Base-by-base conservation (phyloP, 2,797 vertebrate species). In the Typhlichthys eigenmanni region DNA sequence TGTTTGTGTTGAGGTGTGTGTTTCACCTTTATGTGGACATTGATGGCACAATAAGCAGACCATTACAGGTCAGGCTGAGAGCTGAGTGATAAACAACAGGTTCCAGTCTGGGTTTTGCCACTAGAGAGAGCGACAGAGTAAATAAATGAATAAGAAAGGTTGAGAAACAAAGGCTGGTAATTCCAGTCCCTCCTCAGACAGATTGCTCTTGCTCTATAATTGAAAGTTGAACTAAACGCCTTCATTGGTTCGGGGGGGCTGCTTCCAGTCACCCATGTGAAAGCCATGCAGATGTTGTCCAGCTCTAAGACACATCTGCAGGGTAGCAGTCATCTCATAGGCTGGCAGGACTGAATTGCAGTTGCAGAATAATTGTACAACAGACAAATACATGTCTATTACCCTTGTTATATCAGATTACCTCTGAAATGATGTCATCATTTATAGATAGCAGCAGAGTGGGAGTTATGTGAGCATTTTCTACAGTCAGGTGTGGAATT, bases 241-340 rank as follows among this genome's bases (percentile, higher is more conserved):
- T 62, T 53, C 38, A 13, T 19, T 53, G 17, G 62, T 71, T 52
- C 47, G 80, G 82, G 4, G 24, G 24, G 24, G 24, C 24, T 29
- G 24, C 24, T 29, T 29, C 24, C 24, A 29, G 24, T 89, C 62
- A 19, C 34, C 55, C 79, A 62, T 81, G 82, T 88, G 85, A 86
- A 70, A 55, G 55, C 85, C 88, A 85, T 87, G 87, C 91, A 92
- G 92, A 92, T 92, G 89, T 90, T 87, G 88, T 92, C 70, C 89
- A 88, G 91, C 88, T 29, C 63, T 4, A 43, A 67, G 16, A 2
- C 71, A 91, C 85, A 83, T 68, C 69, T 65, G 76, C 82, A 81
- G 45, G 48, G 66, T 43, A 49, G 8, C 10, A 43, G 62, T 76
- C 69, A 77, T 61, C 57, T 57, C 43, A 47, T 48, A 47, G 48